These are phyloP conservation scores for Steatocranus sp. DNA, from an alignment of 2,797 vertebrate genomes.

Conservation along the genomic window DNA sequence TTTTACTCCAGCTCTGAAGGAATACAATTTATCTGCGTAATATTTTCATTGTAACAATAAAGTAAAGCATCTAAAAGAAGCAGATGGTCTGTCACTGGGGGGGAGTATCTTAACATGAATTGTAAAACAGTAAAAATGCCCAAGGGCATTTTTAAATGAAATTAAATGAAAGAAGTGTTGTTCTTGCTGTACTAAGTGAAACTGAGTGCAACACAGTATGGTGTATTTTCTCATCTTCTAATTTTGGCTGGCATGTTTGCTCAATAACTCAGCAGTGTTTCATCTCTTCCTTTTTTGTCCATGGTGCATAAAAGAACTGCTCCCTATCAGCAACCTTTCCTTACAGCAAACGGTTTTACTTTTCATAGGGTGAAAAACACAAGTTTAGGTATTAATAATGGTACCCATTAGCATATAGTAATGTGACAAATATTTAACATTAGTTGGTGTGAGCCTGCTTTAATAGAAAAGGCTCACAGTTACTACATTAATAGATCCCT, in stretches of 20 bases:
- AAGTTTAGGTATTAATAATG: background rate
- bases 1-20: background rate
- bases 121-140: background rate
- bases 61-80: background rate
- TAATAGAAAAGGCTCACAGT: background rate
- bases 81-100: background rate
- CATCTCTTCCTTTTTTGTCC: background rate
- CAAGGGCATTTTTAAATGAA: background rate
- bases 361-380: background rate
- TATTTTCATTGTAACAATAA: background rate
- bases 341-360: background rate
- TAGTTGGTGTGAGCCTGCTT: background rate
- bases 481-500: background rate
- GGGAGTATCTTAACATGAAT: background rate
- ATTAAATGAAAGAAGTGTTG: background rate
- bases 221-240: background rate
- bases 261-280: background rate
- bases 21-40: background rate
- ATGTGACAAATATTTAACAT: background rate
- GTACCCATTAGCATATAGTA: background rate
- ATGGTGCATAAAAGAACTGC: background rate
- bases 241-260: background rate
- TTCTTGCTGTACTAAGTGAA: background rate
- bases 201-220: background rate
- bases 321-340: rapidly evolving